Conservation (phyloP, 1,140 invertebrate species). For the Zophobas atratus region DNA sequence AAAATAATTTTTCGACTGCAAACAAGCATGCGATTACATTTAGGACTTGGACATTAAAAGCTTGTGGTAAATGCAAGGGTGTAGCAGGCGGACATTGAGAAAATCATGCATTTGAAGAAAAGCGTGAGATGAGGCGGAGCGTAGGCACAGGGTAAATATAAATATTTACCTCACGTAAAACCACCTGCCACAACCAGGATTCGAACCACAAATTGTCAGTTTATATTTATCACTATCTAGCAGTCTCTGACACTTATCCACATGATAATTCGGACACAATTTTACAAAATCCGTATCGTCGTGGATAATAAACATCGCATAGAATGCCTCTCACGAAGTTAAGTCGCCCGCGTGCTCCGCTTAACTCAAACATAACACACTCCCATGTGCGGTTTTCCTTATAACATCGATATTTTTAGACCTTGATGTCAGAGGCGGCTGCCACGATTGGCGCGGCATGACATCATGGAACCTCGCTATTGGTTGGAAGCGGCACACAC, state of each 20-base stretch:
- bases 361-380: constrained; percentile 63
- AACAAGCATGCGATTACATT: background rate
- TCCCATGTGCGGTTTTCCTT: constrained; percentile 61
- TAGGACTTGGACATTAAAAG: background rate
- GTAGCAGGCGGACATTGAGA: constrained; percentile 19
- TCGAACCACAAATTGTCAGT: constrained; percentile 56
- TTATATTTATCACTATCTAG: constrained; percentile 54
- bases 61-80: constrained; percentile 24
- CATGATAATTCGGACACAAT: constrained; percentile 55
- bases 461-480: constrained; percentile 54
- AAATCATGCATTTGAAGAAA: constrained; percentile 23
- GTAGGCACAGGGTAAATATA: constrained; percentile 59
- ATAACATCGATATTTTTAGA: constrained; percentile 63
- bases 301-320: constrained; percentile 63
- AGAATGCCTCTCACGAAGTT: constrained; percentile 48
- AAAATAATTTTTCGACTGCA: too few species aligned
- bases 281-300: constrained; percentile 52
- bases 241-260: constrained; percentile 56
- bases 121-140: constrained; percentile 24
- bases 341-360: constrained; percentile 59
- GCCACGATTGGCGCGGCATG: constrained; percentile 45
- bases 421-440: constrained; percentile 57
- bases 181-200: constrained; percentile 61
- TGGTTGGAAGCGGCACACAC: constrained; percentile 52
- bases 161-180: constrained; percentile 63